phyloP scores from a whole-genome alignment of 2,113 vertebrate genomes.

The Choloepus hoffmanni region DNA sequence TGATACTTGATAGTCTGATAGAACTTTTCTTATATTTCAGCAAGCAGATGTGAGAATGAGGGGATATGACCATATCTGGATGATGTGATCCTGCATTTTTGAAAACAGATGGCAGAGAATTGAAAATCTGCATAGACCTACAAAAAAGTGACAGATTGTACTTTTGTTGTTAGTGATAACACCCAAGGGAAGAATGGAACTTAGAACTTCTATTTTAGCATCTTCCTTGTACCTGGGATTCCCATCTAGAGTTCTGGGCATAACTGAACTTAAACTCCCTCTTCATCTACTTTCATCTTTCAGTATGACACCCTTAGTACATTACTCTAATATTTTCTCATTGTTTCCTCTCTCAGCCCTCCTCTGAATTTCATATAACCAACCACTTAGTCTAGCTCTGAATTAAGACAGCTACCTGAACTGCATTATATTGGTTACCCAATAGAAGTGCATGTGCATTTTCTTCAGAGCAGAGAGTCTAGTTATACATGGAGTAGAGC shows the following conservation, averaged over 20 bases:
- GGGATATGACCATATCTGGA: not conserved
- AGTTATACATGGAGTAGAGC: not conserved
- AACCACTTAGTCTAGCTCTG: not conserved
- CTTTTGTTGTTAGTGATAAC: constrained; percentile 19
- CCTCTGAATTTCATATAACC: constrained; percentile 28
- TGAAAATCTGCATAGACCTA: not conserved
- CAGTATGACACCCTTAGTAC: not conserved
- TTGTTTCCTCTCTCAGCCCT: not conserved
- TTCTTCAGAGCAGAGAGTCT: not conserved
- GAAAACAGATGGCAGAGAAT: constrained; percentile 52
- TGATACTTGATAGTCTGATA: constrained; percentile 2
- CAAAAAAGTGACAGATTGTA: constrained; percentile 21
- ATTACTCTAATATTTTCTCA: not conserved
- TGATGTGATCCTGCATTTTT: not conserved
- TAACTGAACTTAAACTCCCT: not conserved
- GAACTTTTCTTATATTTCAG: not conserved
- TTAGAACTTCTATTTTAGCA: constrained; percentile 36
- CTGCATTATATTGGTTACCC: not conserved
- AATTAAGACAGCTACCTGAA: not conserved
- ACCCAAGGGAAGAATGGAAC: not conserved
- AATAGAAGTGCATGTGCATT: not conserved
- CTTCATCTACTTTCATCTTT: not conserved
- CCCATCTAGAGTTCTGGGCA: not conserved
- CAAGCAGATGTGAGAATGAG: not conserved
- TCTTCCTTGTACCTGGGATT: not conserved